Base-by-base conservation (phyloP, 2,888 invertebrate species). In the Crematogaster levior region DNA sequence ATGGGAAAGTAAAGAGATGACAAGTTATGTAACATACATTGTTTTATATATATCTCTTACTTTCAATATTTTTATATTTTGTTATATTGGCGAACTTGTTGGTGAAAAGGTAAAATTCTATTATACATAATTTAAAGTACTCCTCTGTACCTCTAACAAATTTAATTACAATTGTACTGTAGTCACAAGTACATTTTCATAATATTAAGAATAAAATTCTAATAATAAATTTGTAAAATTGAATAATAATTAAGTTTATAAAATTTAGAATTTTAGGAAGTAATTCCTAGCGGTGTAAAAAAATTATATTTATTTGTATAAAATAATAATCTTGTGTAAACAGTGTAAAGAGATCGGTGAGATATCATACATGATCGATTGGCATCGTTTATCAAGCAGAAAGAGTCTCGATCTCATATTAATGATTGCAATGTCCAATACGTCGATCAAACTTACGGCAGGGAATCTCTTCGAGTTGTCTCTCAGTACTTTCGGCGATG, bases 381-480 rank as follows among this genome's bases (percentile, higher is more conserved):
- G 91, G 91, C 83, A 91, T 40, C 75, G 77, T 53, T 12, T 91
- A 34, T 72, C 83, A 5, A 84, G 81, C 12, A 88, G 61, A 43
- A 86, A 40, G 18, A 83, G 75, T 18, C 84, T 86, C 2, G 58
- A 72, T 4, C 75, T 93, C 21, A 86, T 92, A 40, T 73, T 93
- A 43, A 84, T 92, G 48, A 88, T 92, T 1, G 72, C 88, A 0
- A 90, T 91, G 83, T 85, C 92, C 2, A 93, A 91, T 81, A 85
- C 84, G 9, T 90, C 92, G 1, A 83, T 85, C 1, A 90, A 88
- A 75, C 89, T 93, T 30, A 93, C 92, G 0, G 93, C 93, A 7
- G 93, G 92, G 56, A 93, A 92, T 82, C 83, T 93, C 70, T 84
- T 91, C 2, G 87, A 91, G 37, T 63, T 93, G 7, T 92, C 93